Conservation (phyloP, 2,888 invertebrate species). For the Mimumesa dahlbomi region DNA sequence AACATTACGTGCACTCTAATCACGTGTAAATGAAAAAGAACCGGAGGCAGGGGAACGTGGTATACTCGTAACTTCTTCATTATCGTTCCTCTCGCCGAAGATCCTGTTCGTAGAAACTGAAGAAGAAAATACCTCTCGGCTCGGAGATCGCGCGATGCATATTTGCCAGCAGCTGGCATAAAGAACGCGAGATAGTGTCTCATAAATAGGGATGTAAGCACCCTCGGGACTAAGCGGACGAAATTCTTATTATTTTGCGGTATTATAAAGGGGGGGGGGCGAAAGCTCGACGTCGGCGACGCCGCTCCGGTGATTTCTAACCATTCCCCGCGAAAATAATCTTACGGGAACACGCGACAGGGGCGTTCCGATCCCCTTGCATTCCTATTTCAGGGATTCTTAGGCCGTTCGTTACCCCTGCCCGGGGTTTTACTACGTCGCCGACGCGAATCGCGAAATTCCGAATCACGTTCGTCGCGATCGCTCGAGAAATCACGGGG, state of each 20-base stretch:
- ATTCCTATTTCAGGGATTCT: constrained; percentile 21
- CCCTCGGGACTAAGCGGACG: constrained; percentile 61
- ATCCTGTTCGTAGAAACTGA: constrained; percentile 18
- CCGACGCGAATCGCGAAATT: background rate
- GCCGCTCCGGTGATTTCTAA: constrained; percentile 41
- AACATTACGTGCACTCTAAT: background rate
- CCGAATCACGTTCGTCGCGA: too few species aligned
- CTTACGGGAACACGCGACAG: constrained; percentile 46
- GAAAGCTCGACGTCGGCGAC: constrained; percentile 26
- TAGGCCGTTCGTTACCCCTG: background rate
- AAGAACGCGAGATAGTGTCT: constrained; percentile 54
- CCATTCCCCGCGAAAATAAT: constrained; percentile 44
- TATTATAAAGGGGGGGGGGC: constrained; percentile 40
- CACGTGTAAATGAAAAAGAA: too few species aligned
- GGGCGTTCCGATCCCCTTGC: constrained; percentile 14
- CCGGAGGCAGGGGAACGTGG: too few species aligned
- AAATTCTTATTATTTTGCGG: constrained; percentile 71
- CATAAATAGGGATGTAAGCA: constrained; percentile 65
- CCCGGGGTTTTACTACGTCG: constrained; percentile 8
- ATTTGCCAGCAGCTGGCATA: constrained; percentile 53
- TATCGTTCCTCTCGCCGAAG: constrained; percentile 11
- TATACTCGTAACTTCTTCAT: too few species aligned
- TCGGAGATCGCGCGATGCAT: constrained; percentile 47
- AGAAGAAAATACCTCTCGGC: constrained; percentile 40
- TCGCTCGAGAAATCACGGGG: too few species aligned